Evolutionary conservation across 2,113 vertebrate genomes (phyloP).

Genomic region (Rynchops niger): DNA sequence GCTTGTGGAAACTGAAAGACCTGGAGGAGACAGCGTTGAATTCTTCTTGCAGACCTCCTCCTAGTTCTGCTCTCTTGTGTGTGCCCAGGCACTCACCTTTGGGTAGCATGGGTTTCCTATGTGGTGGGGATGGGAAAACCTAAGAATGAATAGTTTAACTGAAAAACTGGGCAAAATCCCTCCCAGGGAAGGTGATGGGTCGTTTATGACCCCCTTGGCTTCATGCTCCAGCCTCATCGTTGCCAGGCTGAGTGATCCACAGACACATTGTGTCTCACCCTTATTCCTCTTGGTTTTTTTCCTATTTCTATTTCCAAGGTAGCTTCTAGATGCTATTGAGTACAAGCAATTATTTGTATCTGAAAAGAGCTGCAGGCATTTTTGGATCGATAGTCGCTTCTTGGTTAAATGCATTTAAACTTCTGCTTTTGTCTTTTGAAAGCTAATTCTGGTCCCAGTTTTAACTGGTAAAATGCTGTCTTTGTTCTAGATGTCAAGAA

Average conservation of each 20-base stretch:
- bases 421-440: background rate
- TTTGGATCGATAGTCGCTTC: background rate
- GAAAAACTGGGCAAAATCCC: background rate
- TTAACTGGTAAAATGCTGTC: background rate
- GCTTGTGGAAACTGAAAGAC: background rate
- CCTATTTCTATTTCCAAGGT: background rate
- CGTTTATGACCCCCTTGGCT: background rate
- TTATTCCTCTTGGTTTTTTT: background rate
- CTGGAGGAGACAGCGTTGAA: background rate
- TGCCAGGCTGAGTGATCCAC: background rate
- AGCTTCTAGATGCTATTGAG: background rate
- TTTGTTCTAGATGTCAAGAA: conserved; percentile 91
- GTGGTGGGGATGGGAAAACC: background rate
- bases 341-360: background rate
- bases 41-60: background rate
- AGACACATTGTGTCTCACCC: rapidly evolving
- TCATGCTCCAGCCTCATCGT: background rate
- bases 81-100: rapidly evolving
- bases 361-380: background rate
- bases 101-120: background rate
- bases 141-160: background rate
- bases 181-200: background rate
- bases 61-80: rapidly evolving
- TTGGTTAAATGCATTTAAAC: background rate
- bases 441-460: background rate